Evolutionary conservation across 2,797 vertebrate species (phyloP).

Genomic region (Gymnoscopelus braueri): DNA sequence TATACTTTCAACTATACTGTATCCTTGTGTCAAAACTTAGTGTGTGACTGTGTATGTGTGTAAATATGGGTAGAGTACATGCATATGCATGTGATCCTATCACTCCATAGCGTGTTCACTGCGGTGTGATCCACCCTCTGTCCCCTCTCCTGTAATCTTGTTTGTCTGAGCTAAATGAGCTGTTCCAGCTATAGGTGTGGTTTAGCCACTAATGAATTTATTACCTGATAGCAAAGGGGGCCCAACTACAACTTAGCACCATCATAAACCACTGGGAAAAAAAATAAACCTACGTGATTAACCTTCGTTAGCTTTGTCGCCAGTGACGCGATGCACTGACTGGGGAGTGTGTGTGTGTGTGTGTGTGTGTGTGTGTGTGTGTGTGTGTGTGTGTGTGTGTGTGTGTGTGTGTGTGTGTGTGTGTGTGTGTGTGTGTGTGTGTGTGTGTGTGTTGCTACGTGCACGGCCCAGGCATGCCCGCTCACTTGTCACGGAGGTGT

Average conservation of each 20-base stretch:
- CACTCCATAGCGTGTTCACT: neutral
- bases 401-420: constrained; percentile 15
- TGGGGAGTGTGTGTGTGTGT: constrained; percentile 61
- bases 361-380: constrained; percentile 44
- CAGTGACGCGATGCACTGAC: constrained; percentile 40
- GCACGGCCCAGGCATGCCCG: too few relatives aligned
- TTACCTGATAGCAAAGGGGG: constrained; percentile 83
- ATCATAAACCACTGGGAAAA: constrained; percentile 65
- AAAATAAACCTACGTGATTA: constrained; percentile 81
- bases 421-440: constrained; percentile 1
- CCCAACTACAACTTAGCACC: constrained; percentile 54
- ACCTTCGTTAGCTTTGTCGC: constrained; percentile 83
- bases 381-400: constrained; percentile 15
- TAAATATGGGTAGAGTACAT: too few relatives aligned
- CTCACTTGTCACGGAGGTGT: too few relatives aligned
- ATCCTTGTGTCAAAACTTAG: too few relatives aligned
- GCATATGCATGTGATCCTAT: too few relatives aligned
- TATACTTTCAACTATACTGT: too few relatives aligned
- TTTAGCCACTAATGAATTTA: constrained; percentile 98
- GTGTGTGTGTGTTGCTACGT: constrained; percentile 7
- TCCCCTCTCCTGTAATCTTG: constrained; percentile 85
- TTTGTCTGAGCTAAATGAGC: constrained; percentile 96
- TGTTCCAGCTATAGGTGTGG: constrained; percentile 91
- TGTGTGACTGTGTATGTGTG: too few relatives aligned
- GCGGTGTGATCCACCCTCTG: constrained; percentile 60